Evolutionary conservation across 2,797 vertebrate species (phyloP).

Genomic region (Selene dorsalis): DNA sequence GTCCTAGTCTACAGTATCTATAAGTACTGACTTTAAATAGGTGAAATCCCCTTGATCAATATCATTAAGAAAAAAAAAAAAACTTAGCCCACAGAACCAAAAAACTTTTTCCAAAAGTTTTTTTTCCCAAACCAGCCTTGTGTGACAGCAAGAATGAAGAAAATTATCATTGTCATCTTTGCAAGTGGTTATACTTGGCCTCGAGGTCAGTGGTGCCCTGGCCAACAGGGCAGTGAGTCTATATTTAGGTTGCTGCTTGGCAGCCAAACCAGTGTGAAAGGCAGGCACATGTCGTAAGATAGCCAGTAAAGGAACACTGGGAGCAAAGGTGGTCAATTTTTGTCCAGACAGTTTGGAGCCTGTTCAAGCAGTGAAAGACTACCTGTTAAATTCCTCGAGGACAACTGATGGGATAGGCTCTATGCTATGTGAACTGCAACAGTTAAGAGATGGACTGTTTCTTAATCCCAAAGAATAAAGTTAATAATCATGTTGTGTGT

Average conservation of each 20-base stretch:
- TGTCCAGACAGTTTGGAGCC: conserved; percentile 75
- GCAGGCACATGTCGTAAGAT: conserved; percentile 68
- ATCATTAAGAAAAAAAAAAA: not conserved
- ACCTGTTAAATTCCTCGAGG: conserved; percentile 63
- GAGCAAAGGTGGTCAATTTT: conserved; percentile 75
- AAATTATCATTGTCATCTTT: conserved; percentile 55
- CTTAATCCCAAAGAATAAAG: conserved; percentile 13
- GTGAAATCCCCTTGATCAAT: not conserved
- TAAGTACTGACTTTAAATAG: conserved; percentile 49
- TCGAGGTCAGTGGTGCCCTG: conserved; percentile 65
- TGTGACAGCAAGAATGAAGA: conserved; percentile 16
- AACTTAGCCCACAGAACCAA: not conserved
- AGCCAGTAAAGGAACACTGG: conserved; percentile 56
- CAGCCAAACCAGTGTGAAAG: conserved; percentile 66
- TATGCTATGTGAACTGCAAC: conserved; percentile 18
- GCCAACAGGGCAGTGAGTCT: conserved; percentile 65
- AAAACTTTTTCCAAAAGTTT: not conserved
- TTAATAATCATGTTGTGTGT: not conserved
- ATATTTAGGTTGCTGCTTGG: conserved; percentile 77
- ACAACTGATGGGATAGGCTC: conserved; percentile 34
- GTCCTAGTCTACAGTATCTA: conserved; percentile 2
- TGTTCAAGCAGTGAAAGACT: conserved; percentile 56
- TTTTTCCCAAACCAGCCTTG: not conserved
- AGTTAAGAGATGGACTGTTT: conserved; percentile 6
- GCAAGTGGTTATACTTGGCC: conserved; percentile 60